These are phyloP conservation scores for Drosophila tsacasi DNA, from an alignment of 1,140 invertebrate species.

Conservation along the genomic window DNA sequence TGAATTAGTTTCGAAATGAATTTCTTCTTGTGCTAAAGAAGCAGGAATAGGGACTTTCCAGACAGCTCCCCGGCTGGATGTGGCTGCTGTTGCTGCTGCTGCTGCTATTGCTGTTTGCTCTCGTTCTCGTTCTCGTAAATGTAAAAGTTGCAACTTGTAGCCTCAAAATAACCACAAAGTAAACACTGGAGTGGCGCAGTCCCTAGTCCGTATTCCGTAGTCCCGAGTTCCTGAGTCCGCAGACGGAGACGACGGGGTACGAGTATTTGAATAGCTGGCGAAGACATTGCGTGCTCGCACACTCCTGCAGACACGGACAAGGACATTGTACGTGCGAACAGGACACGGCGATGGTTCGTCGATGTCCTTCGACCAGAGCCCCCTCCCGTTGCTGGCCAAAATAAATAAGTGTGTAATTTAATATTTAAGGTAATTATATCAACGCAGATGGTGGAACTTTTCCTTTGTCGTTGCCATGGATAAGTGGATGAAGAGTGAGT, in stretches of 20 bases:
- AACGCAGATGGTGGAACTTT: conserved; percentile 61
- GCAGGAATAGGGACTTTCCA: conserved; percentile 13
- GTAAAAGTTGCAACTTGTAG: conserved; percentile 81
- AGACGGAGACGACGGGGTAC: conserved; percentile 34
- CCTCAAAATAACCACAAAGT: conserved; percentile 83
- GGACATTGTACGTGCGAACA: conserved; percentile 53
- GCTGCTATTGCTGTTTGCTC: conserved; percentile 48
- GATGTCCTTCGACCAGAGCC: conserved; percentile 42
- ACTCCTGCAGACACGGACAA: conserved; percentile 42
- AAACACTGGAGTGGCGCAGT: conserved; percentile 74
- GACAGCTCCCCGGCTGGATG: conserved; percentile 19
- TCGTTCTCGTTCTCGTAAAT: conserved; percentile 58
- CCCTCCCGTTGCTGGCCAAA: conserved; percentile 48
- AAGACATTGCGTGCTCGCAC: conserved; percentile 59
- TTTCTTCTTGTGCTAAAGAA: conserved; percentile 8
- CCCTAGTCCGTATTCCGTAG: conserved; percentile 12
- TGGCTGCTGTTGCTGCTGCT: conserved; percentile 36
- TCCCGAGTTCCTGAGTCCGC: neutral
- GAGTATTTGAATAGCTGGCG: conserved; percentile 75
- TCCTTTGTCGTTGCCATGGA: conserved; percentile 33
- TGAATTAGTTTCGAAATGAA: neutral
- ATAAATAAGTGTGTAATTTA: conserved; percentile 82
- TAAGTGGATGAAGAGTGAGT: neutral
- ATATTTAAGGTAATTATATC: conserved; percentile 82
- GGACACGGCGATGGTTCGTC: conserved; percentile 26